These are phyloP conservation scores for Ophthalmolycus amberensis DNA, from an alignment of 2,113 vertebrate genomes.

Conservation along the genomic window DNA sequence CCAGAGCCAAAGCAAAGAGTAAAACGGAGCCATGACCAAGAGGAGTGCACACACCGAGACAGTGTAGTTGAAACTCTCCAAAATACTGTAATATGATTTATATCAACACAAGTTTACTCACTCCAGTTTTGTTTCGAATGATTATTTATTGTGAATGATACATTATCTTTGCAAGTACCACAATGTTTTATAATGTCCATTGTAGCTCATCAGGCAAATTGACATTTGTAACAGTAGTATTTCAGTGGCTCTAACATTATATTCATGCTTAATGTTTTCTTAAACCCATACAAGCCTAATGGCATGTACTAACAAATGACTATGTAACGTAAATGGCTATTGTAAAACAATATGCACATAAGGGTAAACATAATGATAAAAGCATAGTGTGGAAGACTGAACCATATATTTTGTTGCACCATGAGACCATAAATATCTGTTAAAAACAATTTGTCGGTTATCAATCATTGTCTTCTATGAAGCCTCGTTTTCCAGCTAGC, in stretches of 20 bases:
- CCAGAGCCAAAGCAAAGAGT: conserved; percentile 77
- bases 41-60: background rate
- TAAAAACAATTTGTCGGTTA: background rate
- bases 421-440: background rate
- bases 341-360: conserved; percentile 30
- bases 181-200: conserved; percentile 13
- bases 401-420: conserved; percentile 24
- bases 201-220: background rate
- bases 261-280: conserved; percentile 26
- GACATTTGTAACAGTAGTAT: background rate
- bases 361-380: conserved; percentile 9
- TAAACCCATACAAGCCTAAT: conserved; percentile 13
- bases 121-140: conserved; percentile 34
- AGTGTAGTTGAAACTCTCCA: background rate
- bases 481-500: background rate
- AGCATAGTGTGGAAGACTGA: background rate
- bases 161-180: conserved; percentile 20
- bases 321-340: conserved; percentile 18
- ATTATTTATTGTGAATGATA: conserved; percentile 20
- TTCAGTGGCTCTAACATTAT: conserved; percentile 1
- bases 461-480: background rate
- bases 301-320: conserved; percentile 17
- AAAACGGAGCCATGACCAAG: conserved; percentile 62
- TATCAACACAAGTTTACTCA: conserved; percentile 7
- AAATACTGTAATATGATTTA: background rate